Evolutionary conservation across 2,113 vertebrate genomes (phyloP).

Genomic region (Alouatta palliata): DNA sequence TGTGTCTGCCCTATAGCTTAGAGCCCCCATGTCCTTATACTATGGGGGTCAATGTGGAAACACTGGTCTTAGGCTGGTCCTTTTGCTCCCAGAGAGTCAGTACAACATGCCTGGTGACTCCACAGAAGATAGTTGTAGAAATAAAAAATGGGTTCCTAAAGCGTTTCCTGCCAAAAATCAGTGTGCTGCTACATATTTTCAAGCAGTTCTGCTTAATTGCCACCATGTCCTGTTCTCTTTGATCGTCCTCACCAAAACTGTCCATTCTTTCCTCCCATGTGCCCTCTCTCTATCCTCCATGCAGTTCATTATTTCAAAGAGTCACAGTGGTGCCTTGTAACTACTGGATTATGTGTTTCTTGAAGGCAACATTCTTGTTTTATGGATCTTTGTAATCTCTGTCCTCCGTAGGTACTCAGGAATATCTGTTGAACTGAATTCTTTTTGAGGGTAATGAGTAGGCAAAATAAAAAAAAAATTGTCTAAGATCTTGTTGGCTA

Average conservation of each 20-base stretch:
- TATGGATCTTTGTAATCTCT: constrained; percentile 28
- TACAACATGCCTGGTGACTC: neutral
- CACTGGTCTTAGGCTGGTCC: neutral
- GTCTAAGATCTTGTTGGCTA: constrained; percentile 66
- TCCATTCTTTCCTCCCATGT: neutral
- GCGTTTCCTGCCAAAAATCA: neutral
- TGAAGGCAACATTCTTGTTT: constrained; percentile 12
- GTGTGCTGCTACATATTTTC: neutral
- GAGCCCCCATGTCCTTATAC: neutral
- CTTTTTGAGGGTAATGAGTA: constrained; percentile 54
- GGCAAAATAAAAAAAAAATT: constrained; percentile 57
- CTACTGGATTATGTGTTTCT: constrained; percentile 4
- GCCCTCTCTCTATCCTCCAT: neutral
- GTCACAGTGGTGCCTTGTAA: neutral
- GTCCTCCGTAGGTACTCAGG: neutral
- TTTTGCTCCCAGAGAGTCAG: neutral
- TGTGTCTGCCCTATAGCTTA: neutral
- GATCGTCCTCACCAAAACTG: neutral
- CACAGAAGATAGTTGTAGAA: neutral
- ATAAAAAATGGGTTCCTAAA: neutral
- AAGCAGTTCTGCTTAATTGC: neutral
- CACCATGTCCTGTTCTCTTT: neutral
- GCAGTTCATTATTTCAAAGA: neutral
- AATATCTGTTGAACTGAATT: constrained; percentile 47
- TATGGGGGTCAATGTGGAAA: neutral